Percentiles rank a stretch among this genome's conserved stretches.
Conservation (phyloP, 2,113 vertebrate species). For the Nothobranchius kuhntae region DNA sequence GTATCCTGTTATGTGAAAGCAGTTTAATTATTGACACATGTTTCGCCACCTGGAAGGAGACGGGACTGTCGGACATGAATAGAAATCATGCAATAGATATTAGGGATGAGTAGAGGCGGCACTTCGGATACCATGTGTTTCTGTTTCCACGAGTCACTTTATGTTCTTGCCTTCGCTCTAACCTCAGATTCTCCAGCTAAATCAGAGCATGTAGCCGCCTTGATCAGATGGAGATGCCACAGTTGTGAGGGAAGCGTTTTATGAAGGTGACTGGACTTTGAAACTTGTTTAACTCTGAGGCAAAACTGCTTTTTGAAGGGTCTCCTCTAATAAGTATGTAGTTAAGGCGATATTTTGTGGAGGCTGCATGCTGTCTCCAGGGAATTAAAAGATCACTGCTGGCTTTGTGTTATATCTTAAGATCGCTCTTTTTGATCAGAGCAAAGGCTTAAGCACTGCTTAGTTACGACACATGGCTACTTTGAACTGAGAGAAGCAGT, state of each 20-base stretch:
- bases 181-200: constrained; percentile 37
- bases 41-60: constrained; percentile 80
- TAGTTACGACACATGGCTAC: constrained; percentile 39
- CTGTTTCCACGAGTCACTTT: constrained; percentile 42
- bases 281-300: constrained; percentile 48
- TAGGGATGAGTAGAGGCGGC: constrained; percentile 47
- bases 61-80: constrained; percentile 71
- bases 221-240: constrained; percentile 39
- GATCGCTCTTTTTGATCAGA: constrained; percentile 69
- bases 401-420: constrained; percentile 73
- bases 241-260: constrained; percentile 36
- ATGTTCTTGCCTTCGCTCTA: constrained; percentile 48
- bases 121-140: constrained; percentile 66
- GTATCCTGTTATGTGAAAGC: constrained; percentile 82
- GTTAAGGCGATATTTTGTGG: constrained; percentile 67
- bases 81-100: constrained; percentile 70
- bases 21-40: constrained; percentile 84
- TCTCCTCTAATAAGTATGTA: constrained; percentile 68
- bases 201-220: constrained; percentile 33
- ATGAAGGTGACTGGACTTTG: constrained; percentile 38
- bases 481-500: constrained; percentile 49
- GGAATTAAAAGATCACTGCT: constrained; percentile 65
- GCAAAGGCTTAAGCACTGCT: constrained; percentile 58
- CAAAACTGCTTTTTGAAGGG: constrained; percentile 48
- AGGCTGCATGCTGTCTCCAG: constrained; percentile 53